Evolutionary conservation across 1,140 invertebrate genomes (phyloP).

Genomic region (Pteromalus puparum): DNA sequence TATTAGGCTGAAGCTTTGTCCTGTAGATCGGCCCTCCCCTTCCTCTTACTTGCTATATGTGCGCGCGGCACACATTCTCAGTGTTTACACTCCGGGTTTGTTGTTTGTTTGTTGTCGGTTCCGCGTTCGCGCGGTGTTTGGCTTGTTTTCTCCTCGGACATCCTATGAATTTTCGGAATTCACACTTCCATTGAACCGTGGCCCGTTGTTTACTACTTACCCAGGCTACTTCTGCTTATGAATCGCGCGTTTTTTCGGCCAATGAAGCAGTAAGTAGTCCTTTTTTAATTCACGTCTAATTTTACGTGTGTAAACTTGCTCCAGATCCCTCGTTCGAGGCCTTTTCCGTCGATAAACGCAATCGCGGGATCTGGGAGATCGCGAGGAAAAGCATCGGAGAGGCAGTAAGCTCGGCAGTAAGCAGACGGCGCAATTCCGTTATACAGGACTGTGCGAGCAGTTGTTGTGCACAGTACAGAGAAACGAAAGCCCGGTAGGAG

Average conservation of each 20-base stretch:
- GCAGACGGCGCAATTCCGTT: neutral
- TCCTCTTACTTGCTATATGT: too few species aligned
- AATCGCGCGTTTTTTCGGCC: neutral
- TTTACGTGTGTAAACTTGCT: too few species aligned
- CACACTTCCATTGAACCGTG: neutral
- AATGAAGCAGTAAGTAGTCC: neutral
- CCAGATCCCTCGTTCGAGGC: too few species aligned
- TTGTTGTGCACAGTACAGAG: neutral
- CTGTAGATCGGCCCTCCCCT: neutral
- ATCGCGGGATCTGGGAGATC: too few species aligned
- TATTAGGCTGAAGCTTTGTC: neutral
- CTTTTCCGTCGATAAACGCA: too few species aligned
- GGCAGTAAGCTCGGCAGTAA: too few species aligned
- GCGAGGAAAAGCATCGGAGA: too few species aligned
- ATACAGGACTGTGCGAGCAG: neutral
- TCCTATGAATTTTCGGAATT: neutral
- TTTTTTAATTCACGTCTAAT: too few species aligned
- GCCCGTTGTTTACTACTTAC: neutral
- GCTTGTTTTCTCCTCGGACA: neutral
- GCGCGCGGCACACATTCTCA: too few species aligned
- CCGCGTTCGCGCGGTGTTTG: neutral
- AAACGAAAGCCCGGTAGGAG: slow-evolving; percentile 49
- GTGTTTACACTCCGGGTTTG: too few species aligned
- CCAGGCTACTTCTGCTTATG: too few species aligned
- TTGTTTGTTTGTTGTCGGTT: neutral